These are phyloP conservation scores for Lepidocolaptes lacrymiger DNA, from an alignment of 2,797 vertebrate genomes.

Conservation along the genomic window DNA sequence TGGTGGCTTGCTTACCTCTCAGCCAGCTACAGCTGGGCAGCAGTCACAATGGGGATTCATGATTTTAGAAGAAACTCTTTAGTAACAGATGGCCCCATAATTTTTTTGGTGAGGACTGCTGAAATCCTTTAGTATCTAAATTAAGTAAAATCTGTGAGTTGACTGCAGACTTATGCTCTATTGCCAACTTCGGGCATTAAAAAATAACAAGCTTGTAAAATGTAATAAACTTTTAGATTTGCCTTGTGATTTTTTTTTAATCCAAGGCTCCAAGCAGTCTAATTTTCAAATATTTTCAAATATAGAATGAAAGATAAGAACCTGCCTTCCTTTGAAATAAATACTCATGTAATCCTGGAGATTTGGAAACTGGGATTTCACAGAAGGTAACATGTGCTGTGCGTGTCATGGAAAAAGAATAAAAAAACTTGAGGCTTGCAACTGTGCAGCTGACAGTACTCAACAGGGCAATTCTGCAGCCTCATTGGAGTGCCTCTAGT, in stretches of 20 bases:
- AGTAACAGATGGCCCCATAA: slow-evolving; percentile 46
- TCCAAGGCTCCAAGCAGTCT: neutral
- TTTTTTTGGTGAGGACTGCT: slow-evolving; percentile 25
- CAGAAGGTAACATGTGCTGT: neutral
- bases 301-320: neutral
- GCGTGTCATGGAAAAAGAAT: neutral
- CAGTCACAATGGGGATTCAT: neutral
- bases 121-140: slow-evolving; percentile 53
- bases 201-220: neutral
- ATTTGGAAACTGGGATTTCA: neutral
- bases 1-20: neutral
- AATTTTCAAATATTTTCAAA: neutral
- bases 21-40: slow-evolving; percentile 38
- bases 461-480: neutral
- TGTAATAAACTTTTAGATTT: slow-evolving; percentile 6
- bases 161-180: slow-evolving; percentile 30
- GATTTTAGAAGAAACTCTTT: slow-evolving; percentile 56
- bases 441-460: neutral
- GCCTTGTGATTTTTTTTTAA: slow-evolving; percentile 1
- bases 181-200: slow-evolving; percentile 36
- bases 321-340: neutral
- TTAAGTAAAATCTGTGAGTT: slow-evolving; percentile 56
- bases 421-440: neutral
- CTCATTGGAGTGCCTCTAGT: neutral
- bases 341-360: neutral